These are phyloP conservation scores for Upupa epops DNA, from an alignment of 2,113 vertebrate genomes.

Conservation along the genomic window DNA sequence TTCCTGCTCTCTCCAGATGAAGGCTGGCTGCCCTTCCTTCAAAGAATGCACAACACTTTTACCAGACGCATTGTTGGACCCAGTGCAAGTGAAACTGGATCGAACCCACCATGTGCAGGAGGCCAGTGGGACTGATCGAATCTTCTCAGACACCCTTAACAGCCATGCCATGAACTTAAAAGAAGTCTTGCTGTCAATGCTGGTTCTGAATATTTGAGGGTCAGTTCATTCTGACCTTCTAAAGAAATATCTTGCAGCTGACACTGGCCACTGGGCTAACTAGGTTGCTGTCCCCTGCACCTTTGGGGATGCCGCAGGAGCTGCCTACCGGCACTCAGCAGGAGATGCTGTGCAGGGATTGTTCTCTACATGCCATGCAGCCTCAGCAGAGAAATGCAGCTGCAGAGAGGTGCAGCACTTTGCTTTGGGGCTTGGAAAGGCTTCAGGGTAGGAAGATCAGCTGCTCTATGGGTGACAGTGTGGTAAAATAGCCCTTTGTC, in stretches of 20 bases:
- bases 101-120: background rate
- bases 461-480: background rate
- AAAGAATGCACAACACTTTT: background rate
- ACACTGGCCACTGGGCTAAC: background rate
- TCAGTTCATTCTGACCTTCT: background rate
- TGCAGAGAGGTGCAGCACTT: background rate
- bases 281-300: background rate
- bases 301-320: background rate
- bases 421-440: background rate
- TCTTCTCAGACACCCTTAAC: background rate
- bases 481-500: background rate
- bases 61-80: background rate
- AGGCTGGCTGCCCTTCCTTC: background rate
- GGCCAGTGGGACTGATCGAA: background rate
- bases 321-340: background rate
- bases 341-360: background rate
- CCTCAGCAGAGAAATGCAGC: background rate
- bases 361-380: fast-evolving
- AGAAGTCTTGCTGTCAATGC: background rate
- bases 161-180: background rate
- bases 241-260: background rate
- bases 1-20: background rate
- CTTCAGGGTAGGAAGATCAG: background rate
- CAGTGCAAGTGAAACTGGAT: background rate
- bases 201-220: background rate